These are phyloP conservation scores for Nyctibius bracteatus DNA, from an alignment of 2,113 vertebrate genomes.

Conservation along the genomic window DNA sequence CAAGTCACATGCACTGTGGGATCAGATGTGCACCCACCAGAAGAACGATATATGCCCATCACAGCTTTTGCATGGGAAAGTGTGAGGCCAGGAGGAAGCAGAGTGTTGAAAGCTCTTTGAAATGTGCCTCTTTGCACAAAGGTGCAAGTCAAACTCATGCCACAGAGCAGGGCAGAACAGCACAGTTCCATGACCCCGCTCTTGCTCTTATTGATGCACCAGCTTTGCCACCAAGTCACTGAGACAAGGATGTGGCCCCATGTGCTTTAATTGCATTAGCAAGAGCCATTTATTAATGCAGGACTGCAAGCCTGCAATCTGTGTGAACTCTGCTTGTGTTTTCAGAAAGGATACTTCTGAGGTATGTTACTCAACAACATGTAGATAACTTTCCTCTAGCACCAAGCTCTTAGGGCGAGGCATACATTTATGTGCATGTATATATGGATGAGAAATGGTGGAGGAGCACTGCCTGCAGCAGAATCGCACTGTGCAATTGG, in stretches of 20 bases:
- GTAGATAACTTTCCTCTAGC: slow-evolving; percentile 6
- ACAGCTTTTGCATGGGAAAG: not conserved
- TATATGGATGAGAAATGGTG: not conserved
- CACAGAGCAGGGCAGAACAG: not conserved
- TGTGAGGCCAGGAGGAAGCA: not conserved
- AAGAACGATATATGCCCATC: fast-evolving
- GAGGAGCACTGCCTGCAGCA: not conserved
- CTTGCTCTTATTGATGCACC: not conserved
- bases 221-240: not conserved
- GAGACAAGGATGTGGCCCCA: fast-evolving
- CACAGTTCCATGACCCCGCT: not conserved
- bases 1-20: not conserved
- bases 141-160: fast-evolving
- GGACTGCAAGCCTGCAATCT: not conserved
- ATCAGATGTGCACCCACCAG: not conserved
- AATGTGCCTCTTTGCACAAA: not conserved
- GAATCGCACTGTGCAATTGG: not conserved
- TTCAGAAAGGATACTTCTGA: not conserved
- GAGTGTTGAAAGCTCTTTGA: not conserved
- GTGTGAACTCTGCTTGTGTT: not conserved
- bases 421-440: not conserved
- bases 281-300: not conserved
- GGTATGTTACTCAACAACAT: not conserved
- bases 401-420: not conserved
- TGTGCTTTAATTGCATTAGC: not conserved